Evolutionary conservation across 2,888 invertebrate species (phyloP), one percentile per base, ranked within the genome.

Genomic region (Oegoconia quadripuncta): DNA sequence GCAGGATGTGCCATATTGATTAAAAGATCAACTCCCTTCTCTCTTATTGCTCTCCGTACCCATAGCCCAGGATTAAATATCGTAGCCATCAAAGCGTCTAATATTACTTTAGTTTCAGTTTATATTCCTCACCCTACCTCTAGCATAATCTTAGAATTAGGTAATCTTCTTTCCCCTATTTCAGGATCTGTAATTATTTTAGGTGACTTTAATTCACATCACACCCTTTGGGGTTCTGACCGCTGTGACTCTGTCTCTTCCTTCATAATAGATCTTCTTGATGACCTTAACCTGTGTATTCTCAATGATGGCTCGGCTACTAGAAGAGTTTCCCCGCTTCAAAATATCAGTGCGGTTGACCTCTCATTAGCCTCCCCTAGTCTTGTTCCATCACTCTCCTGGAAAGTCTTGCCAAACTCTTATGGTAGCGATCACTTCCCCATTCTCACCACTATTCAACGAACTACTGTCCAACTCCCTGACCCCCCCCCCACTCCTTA

Each of bases 81-180:
- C 7, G 41, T 46, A 8, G 42, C 46, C 13, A 32, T 35, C 9
- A 42, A 20, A 37, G 15, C 18, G 11, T 20, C 34, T 9, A 18
- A 41, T 27, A 39, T 47, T 12, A 37, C 43, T 3, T 15, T 45
- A 12, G 15, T 49, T 5, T 42, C 42, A 11, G 3, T 41, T 2
- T 45, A 48, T 18, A 46, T 50, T n/a, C 34, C 43, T 12, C 22
- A 42, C 23, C 49, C 54, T 20, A 11, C 34, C 17, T 9, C 22
- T 18, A 23, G 31, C 8, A 18, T 32, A 12, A 8, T 37, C n/a
- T 13, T 37, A 3, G 39, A 42, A 3, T 12, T 49, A 18, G 3
- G 8, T 12, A 12, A 12, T 4, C 31, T 45, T 6, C 16, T 40
- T 13, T 37, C 34, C 11, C 15, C 35, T 12, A 8, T 44, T 7